Evolutionary conservation across 2,113 vertebrate genomes (phyloP).

Genomic region (Turdus rufiventris): DNA sequence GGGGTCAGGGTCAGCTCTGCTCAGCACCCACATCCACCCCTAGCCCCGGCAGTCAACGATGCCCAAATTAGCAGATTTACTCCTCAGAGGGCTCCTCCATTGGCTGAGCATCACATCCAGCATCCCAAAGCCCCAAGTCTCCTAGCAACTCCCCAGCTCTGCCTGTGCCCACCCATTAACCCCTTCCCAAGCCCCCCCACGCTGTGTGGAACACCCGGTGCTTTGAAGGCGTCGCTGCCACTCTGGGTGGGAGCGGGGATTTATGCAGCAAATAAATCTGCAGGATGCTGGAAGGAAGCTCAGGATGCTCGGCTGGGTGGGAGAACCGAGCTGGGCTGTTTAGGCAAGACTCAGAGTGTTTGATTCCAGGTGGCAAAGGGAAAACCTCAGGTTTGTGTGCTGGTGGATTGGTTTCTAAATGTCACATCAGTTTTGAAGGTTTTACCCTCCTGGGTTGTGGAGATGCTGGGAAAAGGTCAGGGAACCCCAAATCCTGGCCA

Average conservation of each 20-base stretch:
- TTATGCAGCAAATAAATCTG: background rate
- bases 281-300: background rate
- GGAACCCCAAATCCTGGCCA: background rate
- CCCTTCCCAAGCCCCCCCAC: background rate
- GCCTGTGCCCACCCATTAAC: constrained; percentile 42
- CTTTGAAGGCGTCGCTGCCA: background rate
- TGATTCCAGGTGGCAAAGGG: background rate
- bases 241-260: background rate
- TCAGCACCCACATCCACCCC: background rate
- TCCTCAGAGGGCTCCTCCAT: background rate
- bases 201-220: background rate
- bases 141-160: constrained; percentile 49
- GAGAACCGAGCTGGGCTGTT: background rate
- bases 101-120: constrained; percentile 34
- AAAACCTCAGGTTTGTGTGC: background rate
- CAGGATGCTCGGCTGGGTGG: background rate
- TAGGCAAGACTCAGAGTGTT: background rate
- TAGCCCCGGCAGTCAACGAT: background rate
- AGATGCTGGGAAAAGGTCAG: background rate
- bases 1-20: background rate
- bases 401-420: background rate
- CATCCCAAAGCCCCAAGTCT: constrained; percentile 50
- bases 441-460: background rate
- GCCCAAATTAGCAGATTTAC: constrained; percentile 28
- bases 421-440: background rate